Conservation (phyloP, 2,797 vertebrate species). For the Argentina silus region DNA sequence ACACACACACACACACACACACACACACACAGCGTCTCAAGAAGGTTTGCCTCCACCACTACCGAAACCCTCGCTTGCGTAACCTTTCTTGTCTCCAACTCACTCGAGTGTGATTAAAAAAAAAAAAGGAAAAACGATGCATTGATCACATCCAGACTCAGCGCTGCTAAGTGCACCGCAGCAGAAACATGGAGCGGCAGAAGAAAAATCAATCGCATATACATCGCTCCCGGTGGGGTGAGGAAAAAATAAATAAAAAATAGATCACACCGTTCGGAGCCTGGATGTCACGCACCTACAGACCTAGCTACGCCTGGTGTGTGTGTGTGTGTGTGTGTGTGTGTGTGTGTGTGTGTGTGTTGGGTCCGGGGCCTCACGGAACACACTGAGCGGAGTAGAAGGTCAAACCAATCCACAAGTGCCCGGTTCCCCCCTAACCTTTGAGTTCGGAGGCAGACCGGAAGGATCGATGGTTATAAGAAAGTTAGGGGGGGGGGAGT, state of each 20-base stretch:
- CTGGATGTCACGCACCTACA: slow-evolving; percentile 73
- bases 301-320: slow-evolving; percentile 62
- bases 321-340: slow-evolving; percentile 64
- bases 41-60: background rate
- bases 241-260: slow-evolving; percentile 57
- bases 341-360: slow-evolving; percentile 23
- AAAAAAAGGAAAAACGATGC: slow-evolving; percentile 73
- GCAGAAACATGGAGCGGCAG: slow-evolving; percentile 68
- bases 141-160: slow-evolving; percentile 80
- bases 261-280: slow-evolving; percentile 69
- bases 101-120: slow-evolving; percentile 79
- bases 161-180: slow-evolving; percentile 74
- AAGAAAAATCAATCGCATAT: slow-evolving; percentile 76
- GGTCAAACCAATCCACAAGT: slow-evolving; percentile 78
- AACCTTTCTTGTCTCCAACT: slow-evolving; percentile 77
- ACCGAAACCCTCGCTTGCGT: slow-evolving; percentile 61
- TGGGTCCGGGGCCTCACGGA: slow-evolving; percentile 66
- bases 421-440: slow-evolving; percentile 72
- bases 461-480: slow-evolving; percentile 76
- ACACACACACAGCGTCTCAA: slow-evolving; percentile 31
- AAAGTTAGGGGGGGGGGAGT: slow-evolving; percentile 69
- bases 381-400: slow-evolving; percentile 72
- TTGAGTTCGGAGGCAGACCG: slow-evolving; percentile 76
- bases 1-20: slow-evolving; percentile 57
- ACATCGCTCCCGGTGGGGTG: slow-evolving; percentile 74